These are phyloP conservation scores for Ageneiosus marmoratus DNA, from an alignment of 2,113 vertebrate species.

Conservation along the genomic window DNA sequence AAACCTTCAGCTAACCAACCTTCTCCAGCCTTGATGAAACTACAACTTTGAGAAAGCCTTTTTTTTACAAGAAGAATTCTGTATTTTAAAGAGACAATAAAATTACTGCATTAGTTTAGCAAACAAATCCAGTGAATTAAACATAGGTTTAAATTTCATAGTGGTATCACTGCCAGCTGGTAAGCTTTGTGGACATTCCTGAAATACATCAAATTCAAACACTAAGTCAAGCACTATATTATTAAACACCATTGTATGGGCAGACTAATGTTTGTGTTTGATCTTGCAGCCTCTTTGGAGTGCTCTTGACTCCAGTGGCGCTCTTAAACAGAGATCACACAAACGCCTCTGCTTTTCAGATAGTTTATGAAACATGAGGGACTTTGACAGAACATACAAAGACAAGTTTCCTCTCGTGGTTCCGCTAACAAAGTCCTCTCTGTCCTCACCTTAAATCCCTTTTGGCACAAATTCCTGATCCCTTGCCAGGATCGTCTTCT, in stretches of 20 bases:
- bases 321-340: conserved; percentile 58
- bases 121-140: conserved; percentile 21
- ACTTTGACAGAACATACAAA: conserved; percentile 37
- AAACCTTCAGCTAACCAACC: neutral
- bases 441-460: conserved; percentile 53
- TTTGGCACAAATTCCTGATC: conserved; percentile 43
- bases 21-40: neutral
- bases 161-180: conserved; percentile 4
- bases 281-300: conserved; percentile 58
- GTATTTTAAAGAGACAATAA: neutral
- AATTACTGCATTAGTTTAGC: neutral
- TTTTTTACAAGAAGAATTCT: neutral
- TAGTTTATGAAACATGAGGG: conserved; percentile 50
- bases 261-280: conserved; percentile 62
- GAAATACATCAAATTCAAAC: conserved; percentile 59
- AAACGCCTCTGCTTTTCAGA: conserved; percentile 54
- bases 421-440: conserved; percentile 46
- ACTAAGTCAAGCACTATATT: conserved; percentile 55
- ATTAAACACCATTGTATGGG: conserved; percentile 49
- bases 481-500: conserved; percentile 38
- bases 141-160: neutral
- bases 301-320: conserved; percentile 70
- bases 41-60: neutral
- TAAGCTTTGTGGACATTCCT: conserved; percentile 52
- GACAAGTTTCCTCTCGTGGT: conserved; percentile 46